A percentile compares a stretch with the other conserved stretches of the same genome.
Conservation (phyloP, 2,888 invertebrate species). For the Thyatira batis region DNA sequence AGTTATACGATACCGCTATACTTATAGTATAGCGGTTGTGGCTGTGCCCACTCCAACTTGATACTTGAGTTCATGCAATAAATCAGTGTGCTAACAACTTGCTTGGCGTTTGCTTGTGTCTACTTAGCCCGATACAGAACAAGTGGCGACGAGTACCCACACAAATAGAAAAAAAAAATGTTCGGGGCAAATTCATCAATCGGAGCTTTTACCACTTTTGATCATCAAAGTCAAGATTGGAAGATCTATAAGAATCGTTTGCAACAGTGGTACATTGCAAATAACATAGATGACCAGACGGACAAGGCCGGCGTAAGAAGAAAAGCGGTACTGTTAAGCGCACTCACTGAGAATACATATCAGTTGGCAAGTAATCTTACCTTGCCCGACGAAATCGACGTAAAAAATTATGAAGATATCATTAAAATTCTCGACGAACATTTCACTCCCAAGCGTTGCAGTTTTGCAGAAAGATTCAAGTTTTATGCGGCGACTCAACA, state of each 20-base stretch:
- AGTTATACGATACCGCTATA: no score
- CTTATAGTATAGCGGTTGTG: no score
- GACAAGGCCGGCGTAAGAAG: constrained; percentile 14
- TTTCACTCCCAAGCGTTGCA: constrained; percentile 9
- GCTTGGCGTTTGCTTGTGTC: no score
- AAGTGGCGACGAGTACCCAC: no score
- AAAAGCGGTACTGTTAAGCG: constrained; percentile 13
- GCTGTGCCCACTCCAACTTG: no score
- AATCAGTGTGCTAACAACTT: no score
- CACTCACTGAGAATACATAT: constrained; percentile 7
- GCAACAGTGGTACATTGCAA: constrained; percentile 15
- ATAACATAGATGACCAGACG: constrained; percentile 8
- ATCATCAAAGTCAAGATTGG: constrained; percentile 4
- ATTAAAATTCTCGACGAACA: constrained; percentile 8
- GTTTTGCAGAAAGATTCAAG: constrained; percentile 8
- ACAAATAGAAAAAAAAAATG: no score
- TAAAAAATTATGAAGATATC: constrained; percentile 5
- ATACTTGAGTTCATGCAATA: no score
- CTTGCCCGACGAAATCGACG: constrained; percentile 7
- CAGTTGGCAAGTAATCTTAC: constrained; percentile 8
- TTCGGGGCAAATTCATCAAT: no score
- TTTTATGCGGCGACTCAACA: constrained; percentile 13
- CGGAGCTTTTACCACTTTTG: no score
- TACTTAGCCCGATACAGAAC: no score
- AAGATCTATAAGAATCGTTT: constrained; percentile 9